phyloP scores from a whole-genome alignment of 2,888 invertebrate species.

The Hemaris fuciformis region DNA sequence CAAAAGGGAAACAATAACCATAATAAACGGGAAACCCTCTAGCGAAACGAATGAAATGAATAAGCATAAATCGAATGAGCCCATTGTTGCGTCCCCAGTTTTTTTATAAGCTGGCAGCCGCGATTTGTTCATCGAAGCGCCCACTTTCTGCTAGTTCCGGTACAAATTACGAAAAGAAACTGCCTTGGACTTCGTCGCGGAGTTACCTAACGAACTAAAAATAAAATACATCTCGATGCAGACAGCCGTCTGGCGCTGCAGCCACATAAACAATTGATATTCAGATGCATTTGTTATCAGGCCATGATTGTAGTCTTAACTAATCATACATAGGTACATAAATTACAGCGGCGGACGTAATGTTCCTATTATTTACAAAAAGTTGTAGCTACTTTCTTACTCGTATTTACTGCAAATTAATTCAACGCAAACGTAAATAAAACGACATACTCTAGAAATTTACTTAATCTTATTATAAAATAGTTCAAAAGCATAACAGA shows the following conservation, averaged over 20 bases:
- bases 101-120: conserved; percentile 57
- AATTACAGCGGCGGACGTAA: not conserved
- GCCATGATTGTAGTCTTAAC: not conserved
- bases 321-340: not conserved
- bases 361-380: not conserved
- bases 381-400: not conserved
- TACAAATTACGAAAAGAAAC: conserved; percentile 63
- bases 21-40: conserved; percentile 44
- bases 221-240: conserved; percentile 48
- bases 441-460: not conserved
- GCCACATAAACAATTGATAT: not conserved
- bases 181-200: conserved; percentile 37
- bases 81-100: conserved; percentile 51
- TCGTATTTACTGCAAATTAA: not conserved
- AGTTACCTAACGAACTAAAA: conserved; percentile 56
- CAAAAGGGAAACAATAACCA: conserved; percentile 49
- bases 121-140: conserved; percentile 54
- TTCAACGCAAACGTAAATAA: not conserved
- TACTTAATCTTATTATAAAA: too few relatives aligned
- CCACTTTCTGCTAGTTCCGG: conserved; percentile 51
- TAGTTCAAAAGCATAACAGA: too few relatives aligned
- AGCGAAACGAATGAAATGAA: conserved; percentile 43
- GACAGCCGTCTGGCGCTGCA: conserved; percentile 18
- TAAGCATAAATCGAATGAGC: conserved; percentile 63
- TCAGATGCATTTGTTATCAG: not conserved